Base-by-base conservation (phyloP, 2,797 vertebrate species). In the Dermochelys coriacea region DNA sequence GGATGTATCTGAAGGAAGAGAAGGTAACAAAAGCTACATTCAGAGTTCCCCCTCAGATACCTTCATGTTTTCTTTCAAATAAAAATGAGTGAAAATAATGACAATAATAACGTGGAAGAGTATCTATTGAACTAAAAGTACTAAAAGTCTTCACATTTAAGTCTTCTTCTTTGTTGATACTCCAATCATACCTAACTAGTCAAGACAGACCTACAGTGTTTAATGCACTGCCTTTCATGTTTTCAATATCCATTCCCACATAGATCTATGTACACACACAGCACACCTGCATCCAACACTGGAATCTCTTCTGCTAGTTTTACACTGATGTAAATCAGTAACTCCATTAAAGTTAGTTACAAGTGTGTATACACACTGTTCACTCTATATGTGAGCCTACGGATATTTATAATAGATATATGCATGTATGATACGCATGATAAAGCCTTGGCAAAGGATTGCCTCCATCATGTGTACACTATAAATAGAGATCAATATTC, bases 351-450 rank as follows among this genome's bases (percentile, higher is more conserved):
- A 47, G 47, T 47, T 34, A 11, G 45, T 51, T 2, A 78, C 19
- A 59, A 77, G 27, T 31, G 80, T 34, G n/a, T 85, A n/a, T 79
- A 57, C 12, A 52, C 1, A 4, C 12, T 34, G 6, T 34, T 64
- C 8, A 64, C 15, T 64, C 61, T n/a, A n/a, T n/a, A 64, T n/a
- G 7, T 34, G 61, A 64, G 15, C 15, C 34, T 34, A n/a, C 19
- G 16, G 16, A n/a, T 64, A n/a, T n/a, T 34, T n/a, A 10, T 14
- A 3, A 25, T 80, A 84, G 54, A 54, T 34, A 80, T 78, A 89
- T 52, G 49, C 61, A 51, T 6, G 2, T 10, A 51, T 8, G 31
- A 27, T 41, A 52, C 2, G 31, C 5, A 25, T 1, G 1, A 52
- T 8, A 31, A 77, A 85, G 12, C 7, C 16, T n/a, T 29, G 49